Conservation (phyloP, 2,113 vertebrate genomes). For the Pollimyrus isidori region DNA sequence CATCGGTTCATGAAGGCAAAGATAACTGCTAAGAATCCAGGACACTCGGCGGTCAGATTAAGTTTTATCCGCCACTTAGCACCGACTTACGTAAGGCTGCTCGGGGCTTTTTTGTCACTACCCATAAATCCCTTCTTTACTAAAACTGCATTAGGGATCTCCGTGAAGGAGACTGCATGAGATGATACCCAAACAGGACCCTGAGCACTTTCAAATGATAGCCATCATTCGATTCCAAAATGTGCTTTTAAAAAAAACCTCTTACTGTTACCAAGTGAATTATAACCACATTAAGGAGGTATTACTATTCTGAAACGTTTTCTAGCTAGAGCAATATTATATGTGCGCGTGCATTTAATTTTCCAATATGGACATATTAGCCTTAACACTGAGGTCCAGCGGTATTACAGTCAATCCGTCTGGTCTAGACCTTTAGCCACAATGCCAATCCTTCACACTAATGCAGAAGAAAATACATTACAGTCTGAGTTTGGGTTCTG, state of each 20-base stretch:
- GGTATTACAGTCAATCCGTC: neutral
- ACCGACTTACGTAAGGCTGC: neutral
- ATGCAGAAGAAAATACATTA: neutral
- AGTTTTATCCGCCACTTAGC: constrained; percentile 9
- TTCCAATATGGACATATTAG: neutral
- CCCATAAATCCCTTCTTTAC: neutral
- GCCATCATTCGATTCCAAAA: neutral
- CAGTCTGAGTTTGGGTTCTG: neutral
- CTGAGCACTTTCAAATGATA: constrained; percentile 1
- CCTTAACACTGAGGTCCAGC: neutral
- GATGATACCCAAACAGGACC: neutral
- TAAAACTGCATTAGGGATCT: neutral
- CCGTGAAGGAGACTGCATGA: neutral
- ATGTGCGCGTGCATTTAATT: neutral
- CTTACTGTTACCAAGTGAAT: neutral
- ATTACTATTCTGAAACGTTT: neutral
- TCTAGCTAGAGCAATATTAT: neutral
- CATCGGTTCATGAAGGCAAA: neutral
- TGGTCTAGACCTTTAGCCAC: neutral
- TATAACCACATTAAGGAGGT: neutral
- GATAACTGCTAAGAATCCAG: neutral
- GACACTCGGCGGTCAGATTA: neutral
- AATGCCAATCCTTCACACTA: neutral
- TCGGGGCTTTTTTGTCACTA: neutral
- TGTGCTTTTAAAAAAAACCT: neutral